These are phyloP conservation scores for Syngnathus acus DNA, from an alignment of 2,797 vertebrate genomes.

Conservation along the genomic window DNA sequence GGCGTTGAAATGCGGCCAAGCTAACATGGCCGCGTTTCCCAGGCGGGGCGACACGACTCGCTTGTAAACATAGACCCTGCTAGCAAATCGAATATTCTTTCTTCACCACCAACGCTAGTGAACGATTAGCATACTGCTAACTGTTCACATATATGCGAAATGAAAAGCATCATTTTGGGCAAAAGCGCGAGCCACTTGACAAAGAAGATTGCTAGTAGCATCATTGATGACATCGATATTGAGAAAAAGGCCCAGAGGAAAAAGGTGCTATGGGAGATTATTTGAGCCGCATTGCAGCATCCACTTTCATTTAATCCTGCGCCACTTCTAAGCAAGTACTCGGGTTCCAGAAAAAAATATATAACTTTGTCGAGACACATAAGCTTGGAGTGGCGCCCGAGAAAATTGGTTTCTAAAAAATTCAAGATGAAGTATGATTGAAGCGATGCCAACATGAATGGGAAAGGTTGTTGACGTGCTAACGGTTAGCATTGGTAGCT, in stretches of 20 bases:
- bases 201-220: background rate
- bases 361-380: background rate
- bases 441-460: background rate
- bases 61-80: background rate
- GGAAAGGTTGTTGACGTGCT: too few relatives aligned
- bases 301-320: background rate
- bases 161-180: background rate
- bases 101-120: too few relatives aligned
- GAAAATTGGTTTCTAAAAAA: background rate
- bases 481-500: too few relatives aligned
- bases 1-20: constrained; percentile 36
- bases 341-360: background rate
- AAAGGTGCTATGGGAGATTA: background rate
- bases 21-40: constrained; percentile 2
- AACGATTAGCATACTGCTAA: background rate
- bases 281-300: background rate
- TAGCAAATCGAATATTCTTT: background rate
- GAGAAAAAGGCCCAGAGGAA: constrained; percentile 2
- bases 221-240: background rate
- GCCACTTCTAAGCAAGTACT: background rate
- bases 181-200: too few relatives aligned
- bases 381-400: background rate
- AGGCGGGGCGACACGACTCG: background rate
- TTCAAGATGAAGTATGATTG: background rate
- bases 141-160: background rate